Evolutionary conservation across 2,888 invertebrate species (phyloP), one percentile per base, ranked within the genome.

Genomic region (Theretra japonica): DNA sequence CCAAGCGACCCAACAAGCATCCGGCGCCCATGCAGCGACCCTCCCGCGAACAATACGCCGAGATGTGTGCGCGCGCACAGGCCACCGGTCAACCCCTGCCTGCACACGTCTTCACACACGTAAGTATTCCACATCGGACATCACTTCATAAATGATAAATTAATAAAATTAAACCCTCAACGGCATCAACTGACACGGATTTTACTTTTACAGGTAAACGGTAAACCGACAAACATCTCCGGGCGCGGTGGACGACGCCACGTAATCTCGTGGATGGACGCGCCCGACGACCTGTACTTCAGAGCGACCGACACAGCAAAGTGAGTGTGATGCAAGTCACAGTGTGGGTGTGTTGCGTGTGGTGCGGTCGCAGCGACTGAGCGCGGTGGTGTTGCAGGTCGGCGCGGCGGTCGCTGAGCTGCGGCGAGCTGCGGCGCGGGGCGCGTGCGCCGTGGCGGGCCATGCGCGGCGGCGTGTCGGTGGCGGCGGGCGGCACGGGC

Each of bases 231-330:
- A 90, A 96, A 97, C 83, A 96, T 97, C 80, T 96, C 96, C 83
- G 96, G 97, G 91, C 96, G 97, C 73, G 96, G 97, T 75, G 96
- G 97, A 28, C 96, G 98, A 69, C 98, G 98, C 86, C 98, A 98
- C 94, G 98, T 98, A 83, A 98, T 99, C 89, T 98, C 98, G 87
- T 99, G 98, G 98, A 98, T 98, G 97, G 99, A 99, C 92, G 99
- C 99, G 73, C 99, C 99, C 28, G 99, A 99, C 89, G 99, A 99
- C 95, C 97, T 99, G 78, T 99, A 98, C 95, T 99, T 98, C 95
- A 96, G 97, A 89, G 98, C 98, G 82, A 98, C 98, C 68, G 97
- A 98, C 82, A 95, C 96, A 82, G 97, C 97, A 93, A 99, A 97
- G 99, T 98, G 94, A 95, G 97, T 95, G 59, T 23, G n/a, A 11